phyloP scores from a whole-genome alignment of 2,888 invertebrate genomes.

The Petrolisthes manimaculis region DNA sequence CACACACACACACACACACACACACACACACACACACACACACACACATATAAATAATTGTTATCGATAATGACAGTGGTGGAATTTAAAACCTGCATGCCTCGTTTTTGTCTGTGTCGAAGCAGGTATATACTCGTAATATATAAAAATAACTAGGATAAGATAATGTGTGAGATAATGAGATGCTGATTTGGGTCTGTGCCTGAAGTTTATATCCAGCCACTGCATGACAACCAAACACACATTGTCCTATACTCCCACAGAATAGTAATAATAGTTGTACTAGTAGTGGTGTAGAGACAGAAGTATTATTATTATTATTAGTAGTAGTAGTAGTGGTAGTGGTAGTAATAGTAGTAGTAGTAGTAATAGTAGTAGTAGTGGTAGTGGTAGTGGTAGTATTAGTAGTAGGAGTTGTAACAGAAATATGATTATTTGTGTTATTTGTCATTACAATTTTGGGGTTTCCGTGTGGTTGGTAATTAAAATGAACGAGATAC shows the following conservation, averaged over 20 bases:
- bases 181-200: background rate
- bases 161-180: too few species aligned
- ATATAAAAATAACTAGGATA: too few species aligned
- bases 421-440: background rate
- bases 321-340: background rate
- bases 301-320: too few species aligned
- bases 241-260: too few species aligned
- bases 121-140: too few species aligned
- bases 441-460: background rate
- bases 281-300: too few species aligned
- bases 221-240: too few species aligned
- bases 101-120: too few species aligned
- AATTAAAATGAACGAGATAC: background rate
- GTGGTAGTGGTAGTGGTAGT: background rate
- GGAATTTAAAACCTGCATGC: too few species aligned
- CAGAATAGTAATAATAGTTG: too few species aligned
- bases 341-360: background rate
- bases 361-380: background rate
- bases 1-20: background rate
- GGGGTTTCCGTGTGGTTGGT: background rate
- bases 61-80: background rate
- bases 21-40: slow-evolving; percentile 1
- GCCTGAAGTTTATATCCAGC: too few species aligned
- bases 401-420: slow-evolving; percentile 17
- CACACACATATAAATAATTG: background rate